Evolutionary conservation across 2,888 invertebrate species (phyloP).

Genomic region (Aromia moschata): DNA sequence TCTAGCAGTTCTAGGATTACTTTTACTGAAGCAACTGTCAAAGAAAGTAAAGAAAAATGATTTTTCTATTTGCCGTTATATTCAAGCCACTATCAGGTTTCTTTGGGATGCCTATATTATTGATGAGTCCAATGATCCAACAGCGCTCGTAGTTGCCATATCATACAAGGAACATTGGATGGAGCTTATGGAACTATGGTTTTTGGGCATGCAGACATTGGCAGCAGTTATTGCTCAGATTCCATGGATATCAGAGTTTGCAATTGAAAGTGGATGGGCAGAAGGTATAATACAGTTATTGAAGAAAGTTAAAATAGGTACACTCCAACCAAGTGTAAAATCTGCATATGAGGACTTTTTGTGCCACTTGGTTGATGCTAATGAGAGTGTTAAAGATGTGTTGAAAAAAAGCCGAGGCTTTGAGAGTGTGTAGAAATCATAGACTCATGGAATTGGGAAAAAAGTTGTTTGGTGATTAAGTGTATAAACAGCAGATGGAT

Average conservation of each 20-base stretch:
- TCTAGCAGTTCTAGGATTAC: conserved; percentile 81
- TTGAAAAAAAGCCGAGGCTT: conserved; percentile 84
- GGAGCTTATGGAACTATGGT: conserved; percentile 92
- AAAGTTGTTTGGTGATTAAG: conserved; percentile 85
- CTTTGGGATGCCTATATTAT: conserved; percentile 93
- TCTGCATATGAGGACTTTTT: conserved; percentile 92
- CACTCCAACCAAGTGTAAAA: conserved; percentile 83
- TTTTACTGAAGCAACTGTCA: conserved; percentile 84
- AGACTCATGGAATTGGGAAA: conserved; percentile 90
- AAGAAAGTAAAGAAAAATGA: conserved; percentile 87
- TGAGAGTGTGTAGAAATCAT: conserved; percentile 86
- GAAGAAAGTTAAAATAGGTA: conserved; percentile 83
- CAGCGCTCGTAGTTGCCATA: conserved; percentile 83
- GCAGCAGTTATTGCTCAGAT: conserved; percentile 76
- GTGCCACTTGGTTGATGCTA: conserved; percentile 84
- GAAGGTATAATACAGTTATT: conserved; percentile 86
- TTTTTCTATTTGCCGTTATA: conserved; percentile 88
- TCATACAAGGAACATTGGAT: conserved; percentile 89
- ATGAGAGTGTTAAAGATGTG: conserved; percentile 75
- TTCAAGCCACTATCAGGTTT: conserved; percentile 88
- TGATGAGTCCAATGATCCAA: conserved; percentile 87
- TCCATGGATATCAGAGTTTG: conserved; percentile 91
- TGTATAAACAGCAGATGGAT: conserved; percentile 9
- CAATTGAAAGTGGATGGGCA: conserved; percentile 94
- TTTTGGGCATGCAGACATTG: conserved; percentile 93